These are phyloP conservation scores for Procambarus clarkii DNA, from an alignment of 1,140 invertebrate genomes.

Conservation along the genomic window DNA sequence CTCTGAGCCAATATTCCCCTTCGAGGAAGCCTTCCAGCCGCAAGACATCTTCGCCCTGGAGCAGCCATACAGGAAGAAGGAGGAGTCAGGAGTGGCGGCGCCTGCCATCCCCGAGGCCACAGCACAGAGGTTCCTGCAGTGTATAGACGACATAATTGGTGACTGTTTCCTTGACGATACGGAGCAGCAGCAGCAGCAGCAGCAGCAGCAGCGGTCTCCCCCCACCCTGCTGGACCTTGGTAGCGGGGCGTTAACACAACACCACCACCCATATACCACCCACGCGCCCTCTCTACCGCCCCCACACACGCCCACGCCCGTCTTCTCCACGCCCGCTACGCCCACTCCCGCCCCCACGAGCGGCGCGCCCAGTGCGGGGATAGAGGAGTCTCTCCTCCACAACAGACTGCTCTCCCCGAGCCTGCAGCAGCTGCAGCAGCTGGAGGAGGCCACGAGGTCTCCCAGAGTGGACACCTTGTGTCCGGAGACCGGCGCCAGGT, in stretches of 20 bases:
- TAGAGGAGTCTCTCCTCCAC: not conserved
- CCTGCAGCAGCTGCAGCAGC: not conserved
- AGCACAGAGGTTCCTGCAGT: conserved; percentile 53
- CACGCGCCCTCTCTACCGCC: not conserved
- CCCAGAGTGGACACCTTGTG: not conserved
- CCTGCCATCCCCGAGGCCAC: conserved; percentile 31
- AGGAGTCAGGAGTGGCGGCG: not conserved
- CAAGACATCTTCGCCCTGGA: conserved; percentile 87
- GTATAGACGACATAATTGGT: conserved; percentile 53
- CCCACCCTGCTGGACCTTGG: conserved; percentile 84
- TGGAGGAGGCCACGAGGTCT: not conserved
- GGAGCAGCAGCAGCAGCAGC: not conserved
- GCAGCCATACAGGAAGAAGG: conserved; percentile 81
- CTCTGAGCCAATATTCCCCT: conserved; percentile 40
- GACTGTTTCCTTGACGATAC: conserved; percentile 48
- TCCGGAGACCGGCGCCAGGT: not conserved
- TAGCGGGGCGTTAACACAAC: conserved; percentile 77
- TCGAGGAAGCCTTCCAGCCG: conserved; percentile 79
- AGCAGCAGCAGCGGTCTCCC: conserved; percentile 77
- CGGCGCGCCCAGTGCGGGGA: not conserved
- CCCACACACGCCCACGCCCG: conserved; percentile 71
- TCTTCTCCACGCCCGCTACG: conserved; percentile 4
- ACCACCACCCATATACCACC: no score
- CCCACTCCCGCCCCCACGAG: not conserved
- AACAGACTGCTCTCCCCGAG: not conserved